These are phyloP conservation scores for Drosophila suboccidentalis DNA, from an alignment of 2,888 invertebrate genomes.

Conservation along the genomic window DNA sequence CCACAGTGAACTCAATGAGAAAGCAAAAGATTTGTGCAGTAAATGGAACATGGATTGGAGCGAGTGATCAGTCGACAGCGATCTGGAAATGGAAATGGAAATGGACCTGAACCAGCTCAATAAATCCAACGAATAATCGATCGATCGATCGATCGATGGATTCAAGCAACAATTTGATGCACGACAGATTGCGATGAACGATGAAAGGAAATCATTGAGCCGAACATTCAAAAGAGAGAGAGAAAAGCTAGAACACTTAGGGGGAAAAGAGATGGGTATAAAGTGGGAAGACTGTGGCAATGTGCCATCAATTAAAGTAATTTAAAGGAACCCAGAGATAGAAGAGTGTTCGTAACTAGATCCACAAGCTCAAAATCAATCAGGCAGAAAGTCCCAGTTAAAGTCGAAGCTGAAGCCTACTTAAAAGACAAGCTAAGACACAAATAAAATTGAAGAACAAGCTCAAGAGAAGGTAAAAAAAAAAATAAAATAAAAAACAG, in stretches of 20 bases:
- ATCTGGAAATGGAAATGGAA: conserved; percentile 8
- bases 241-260: background rate
- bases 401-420: background rate
- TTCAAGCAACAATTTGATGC: conserved; percentile 61
- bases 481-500: conserved; percentile 46
- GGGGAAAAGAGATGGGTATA: background rate
- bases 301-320: conserved; percentile 81
- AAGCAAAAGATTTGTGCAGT: conserved; percentile 32
- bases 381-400: conserved; percentile 65
- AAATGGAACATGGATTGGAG: conserved; percentile 13
- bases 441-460: conserved; percentile 43
- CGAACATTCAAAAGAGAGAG: conserved; percentile 14
- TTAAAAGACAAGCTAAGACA: conserved; percentile 25
- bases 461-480: conserved; percentile 25
- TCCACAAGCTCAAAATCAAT: conserved; percentile 78
- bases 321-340: conserved; percentile 75
- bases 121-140: conserved; percentile 9
- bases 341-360: conserved; percentile 61
- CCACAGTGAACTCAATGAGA: conserved; percentile 22
- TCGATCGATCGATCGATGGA: conserved; percentile 8
- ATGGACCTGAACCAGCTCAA: conserved; percentile 14
- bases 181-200: conserved; percentile 65
- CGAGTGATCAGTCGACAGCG: conserved; percentile 1
- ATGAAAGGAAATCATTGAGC: conserved; percentile 76
- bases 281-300: conserved; percentile 30